phyloP scores from a whole-genome alignment of 2,888 invertebrate genomes.

The Euproctis similis region DNA sequence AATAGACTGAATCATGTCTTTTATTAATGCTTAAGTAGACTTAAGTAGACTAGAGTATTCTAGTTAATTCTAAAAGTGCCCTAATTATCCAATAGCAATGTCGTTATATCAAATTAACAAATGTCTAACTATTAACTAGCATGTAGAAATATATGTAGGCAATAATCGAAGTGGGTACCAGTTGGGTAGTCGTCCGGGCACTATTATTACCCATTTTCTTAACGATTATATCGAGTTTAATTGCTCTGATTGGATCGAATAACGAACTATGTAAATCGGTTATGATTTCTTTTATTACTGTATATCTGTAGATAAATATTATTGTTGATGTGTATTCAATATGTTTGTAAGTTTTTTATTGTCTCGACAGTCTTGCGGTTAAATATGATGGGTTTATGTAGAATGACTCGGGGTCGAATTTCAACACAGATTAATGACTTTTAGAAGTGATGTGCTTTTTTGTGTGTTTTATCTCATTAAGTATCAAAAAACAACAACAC shows the following conservation, averaged over 20 bases:
- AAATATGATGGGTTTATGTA: too few relatives aligned
- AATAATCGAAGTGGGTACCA: constrained; percentile 9
- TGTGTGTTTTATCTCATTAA: too few relatives aligned
- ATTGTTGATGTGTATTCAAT: not conserved
- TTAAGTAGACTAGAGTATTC: too few relatives aligned
- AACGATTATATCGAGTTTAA: constrained; percentile 40
- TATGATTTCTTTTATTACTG: constrained; percentile 13
- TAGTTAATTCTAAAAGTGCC: constrained; percentile 14
- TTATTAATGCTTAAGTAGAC: too few relatives aligned
- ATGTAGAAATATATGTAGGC: constrained; percentile 26
- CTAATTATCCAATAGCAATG: constrained; percentile 14
- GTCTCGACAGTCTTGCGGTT: too few relatives aligned
- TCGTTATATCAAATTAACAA: constrained; percentile 22
- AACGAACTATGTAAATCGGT: constrained; percentile 28
- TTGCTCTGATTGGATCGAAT: constrained; percentile 30
- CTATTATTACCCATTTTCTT: constrained; percentile 36
- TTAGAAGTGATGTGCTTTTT: too few relatives aligned
- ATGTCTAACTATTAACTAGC: constrained; percentile 20
- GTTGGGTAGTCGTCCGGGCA: constrained; percentile 13
- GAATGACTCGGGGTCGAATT: too few relatives aligned
- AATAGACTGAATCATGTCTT: too few relatives aligned
- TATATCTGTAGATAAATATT: not conserved
- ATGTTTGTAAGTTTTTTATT: too few relatives aligned
- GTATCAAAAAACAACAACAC: too few relatives aligned
- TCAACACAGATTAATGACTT: too few relatives aligned